Percentiles rank a stretch among this genome's conserved stretches.
Evolutionary conservation across 2,888 invertebrate genomes (phyloP).

Genomic region (Synergus gifuensis): DNA sequence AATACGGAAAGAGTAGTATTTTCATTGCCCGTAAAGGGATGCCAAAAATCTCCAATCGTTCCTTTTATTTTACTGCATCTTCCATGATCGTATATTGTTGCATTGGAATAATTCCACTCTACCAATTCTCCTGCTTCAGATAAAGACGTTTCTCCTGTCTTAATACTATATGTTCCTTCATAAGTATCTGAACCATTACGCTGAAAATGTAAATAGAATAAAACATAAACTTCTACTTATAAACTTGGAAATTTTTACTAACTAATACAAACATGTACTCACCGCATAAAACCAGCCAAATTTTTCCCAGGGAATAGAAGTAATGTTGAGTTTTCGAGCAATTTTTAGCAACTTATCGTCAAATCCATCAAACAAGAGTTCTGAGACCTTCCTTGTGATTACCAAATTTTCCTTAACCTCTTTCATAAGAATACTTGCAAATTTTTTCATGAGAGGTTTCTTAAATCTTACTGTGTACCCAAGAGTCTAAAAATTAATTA

Average conservation of each 20-base stretch:
- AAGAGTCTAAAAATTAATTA: slow-evolving; percentile 80
- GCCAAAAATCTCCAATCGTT: slow-evolving; percentile 90
- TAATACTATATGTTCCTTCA: slow-evolving; percentile 89
- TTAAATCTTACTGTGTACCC: slow-evolving; percentile 81
- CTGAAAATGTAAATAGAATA: slow-evolving; percentile 77
- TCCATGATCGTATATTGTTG: slow-evolving; percentile 80
- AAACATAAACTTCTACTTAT: not conserved
- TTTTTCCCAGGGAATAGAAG: slow-evolving; percentile 84
- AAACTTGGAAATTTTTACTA: not conserved
- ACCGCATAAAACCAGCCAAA: slow-evolving; percentile 93
- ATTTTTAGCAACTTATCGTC: slow-evolving; percentile 84
- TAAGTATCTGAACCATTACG: slow-evolving; percentile 86
- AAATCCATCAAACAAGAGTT: slow-evolving; percentile 90
- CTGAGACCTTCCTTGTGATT: slow-evolving; percentile 82
- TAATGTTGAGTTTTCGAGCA: slow-evolving; percentile 79
- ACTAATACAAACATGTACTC: slow-evolving; percentile 72
- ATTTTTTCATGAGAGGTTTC: slow-evolving; percentile 74
- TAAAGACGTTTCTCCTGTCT: slow-evolving; percentile 85
- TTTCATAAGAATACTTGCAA: slow-evolving; percentile 81
- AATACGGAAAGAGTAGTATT: slow-evolving; percentile 82
- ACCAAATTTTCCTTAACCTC: slow-evolving; percentile 79
- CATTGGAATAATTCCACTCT: slow-evolving; percentile 83
- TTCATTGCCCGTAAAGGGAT: slow-evolving; percentile 82
- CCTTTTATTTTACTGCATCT: slow-evolving; percentile 86
- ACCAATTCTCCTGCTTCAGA: slow-evolving; percentile 84